Conservation (phyloP, 2,113 vertebrate species). For the Pagrus major region DNA sequence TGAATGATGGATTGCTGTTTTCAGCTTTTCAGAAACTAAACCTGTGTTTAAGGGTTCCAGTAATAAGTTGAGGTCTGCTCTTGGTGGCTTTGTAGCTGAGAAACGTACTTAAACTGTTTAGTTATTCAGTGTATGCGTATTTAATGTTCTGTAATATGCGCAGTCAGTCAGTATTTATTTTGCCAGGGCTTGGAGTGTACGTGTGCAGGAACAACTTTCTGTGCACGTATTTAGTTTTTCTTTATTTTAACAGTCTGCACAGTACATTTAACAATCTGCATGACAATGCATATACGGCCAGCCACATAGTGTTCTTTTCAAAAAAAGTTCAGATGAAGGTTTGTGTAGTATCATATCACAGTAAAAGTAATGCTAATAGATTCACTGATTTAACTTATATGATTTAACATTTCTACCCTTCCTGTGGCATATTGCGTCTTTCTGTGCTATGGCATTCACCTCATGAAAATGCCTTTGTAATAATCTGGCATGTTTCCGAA, state of each 20-base stretch:
- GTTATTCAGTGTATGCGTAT: constrained; percentile 27
- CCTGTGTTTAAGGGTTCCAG: constrained; percentile 36
- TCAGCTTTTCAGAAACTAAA: constrained; percentile 40
- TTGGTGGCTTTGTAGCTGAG: constrained; percentile 29
- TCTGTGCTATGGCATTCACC: too few species aligned
- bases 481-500: too few species aligned
- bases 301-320: neutral
- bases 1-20: constrained; percentile 66
- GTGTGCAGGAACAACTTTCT: neutral
- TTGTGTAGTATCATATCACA: too few species aligned
- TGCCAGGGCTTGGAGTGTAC: neutral
- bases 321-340: neutral
- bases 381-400: too few species aligned
- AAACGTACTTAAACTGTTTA: constrained; percentile 36
- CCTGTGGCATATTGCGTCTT: too few species aligned
- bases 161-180: constrained; percentile 26
- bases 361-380: too few species aligned
- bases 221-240: neutral
- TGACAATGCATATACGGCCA: too few species aligned
- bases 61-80: constrained; percentile 34
- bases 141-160: constrained; percentile 40
- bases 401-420: too few species aligned
- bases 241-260: neutral
- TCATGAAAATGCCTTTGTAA: too few species aligned
- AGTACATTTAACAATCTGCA: neutral